Evolutionary conservation across 2,888 invertebrate genomes (phyloP), one percentile per base, ranked within the genome.

Genomic region (Seira musarum): DNA sequence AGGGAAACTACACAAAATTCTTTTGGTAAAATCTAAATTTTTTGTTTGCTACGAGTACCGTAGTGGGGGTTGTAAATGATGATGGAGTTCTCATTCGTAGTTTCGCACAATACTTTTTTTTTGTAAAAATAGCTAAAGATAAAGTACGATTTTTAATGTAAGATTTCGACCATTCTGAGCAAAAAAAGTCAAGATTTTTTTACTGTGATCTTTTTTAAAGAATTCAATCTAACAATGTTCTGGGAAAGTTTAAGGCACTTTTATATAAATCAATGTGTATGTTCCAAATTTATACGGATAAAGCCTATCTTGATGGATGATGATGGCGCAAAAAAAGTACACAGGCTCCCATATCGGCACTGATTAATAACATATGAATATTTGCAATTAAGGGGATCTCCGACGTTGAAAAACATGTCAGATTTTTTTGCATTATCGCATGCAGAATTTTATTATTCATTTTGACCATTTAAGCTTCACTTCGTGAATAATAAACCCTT

Each of bases 41-140:
- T 67, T 30, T 24, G 35, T 57, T 30, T 19, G 60, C 21, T 60
- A 60, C 60, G 2, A 40, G 57, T 73, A 73, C 78, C 71, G 78
- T 78, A 70, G 22, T 8, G 25, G 40, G 19, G 30, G 66, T 67
- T 53, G 53, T 53, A 60, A 60, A 60, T 21, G 60, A 60, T 60
- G 21, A 60, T 60, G n/a, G 2, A 5, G 22, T 21, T 49, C 49
- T 13, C 49, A 49, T 8, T n/a, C 49, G 6, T 49, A 49, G 49
- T 60, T 60, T 60, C 60, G 21, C 22, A 21, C 5, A 49, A 49
- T 8, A 49, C 49, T 13, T 13, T 49, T 40, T 40, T 40, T 49
- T 15, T 49, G 15, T 8, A 30, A 30, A 30, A 30, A 49, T 49
- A 13, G 49, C 17, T 8, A 49, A n/a, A n/a, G 49, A 49, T 49